Evolutionary conservation across 1,140 invertebrate species (phyloP).

Genomic region (Drosophila repleta): DNA sequence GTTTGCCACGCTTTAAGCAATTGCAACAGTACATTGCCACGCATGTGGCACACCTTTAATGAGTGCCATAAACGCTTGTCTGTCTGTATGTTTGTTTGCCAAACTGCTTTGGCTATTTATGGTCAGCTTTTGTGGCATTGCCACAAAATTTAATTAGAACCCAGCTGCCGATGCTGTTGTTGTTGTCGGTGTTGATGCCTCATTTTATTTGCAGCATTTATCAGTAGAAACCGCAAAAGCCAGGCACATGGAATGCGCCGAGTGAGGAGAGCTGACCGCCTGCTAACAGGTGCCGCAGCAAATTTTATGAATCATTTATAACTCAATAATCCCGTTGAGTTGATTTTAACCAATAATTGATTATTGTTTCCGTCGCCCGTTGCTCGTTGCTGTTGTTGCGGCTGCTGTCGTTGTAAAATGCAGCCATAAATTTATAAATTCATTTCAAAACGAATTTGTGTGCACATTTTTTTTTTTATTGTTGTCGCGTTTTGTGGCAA

Average conservation of each 20-base stretch:
- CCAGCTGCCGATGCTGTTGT: constrained; percentile 1
- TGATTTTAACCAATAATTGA: constrained; percentile 82
- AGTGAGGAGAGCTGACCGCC: background rate
- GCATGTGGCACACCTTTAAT: constrained; percentile 45
- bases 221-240: constrained; percentile 74
- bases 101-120: constrained; percentile 62
- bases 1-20: constrained; percentile 10
- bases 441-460: constrained; percentile 56
- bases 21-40: constrained; percentile 12
- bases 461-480: constrained; percentile 20
- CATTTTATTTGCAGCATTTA: constrained; percentile 71
- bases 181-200: constrained; percentile 31
- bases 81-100: constrained; percentile 13
- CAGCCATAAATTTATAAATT: constrained; percentile 61
- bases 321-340: constrained; percentile 80
- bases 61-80: constrained; percentile 31
- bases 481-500: background rate
- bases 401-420: constrained; percentile 37
- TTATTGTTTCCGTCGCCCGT: constrained; percentile 62
- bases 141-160: constrained; percentile 73
- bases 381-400: constrained; percentile 8
- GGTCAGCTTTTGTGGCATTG: constrained; percentile 70
- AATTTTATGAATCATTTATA: constrained; percentile 82
- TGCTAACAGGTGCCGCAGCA: constrained; percentile 68
- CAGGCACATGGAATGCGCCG: constrained; percentile 18